Percentiles rank a stretch among this genome's conserved stretches.
Conservation (phyloP, 30 jellyfish, hydroid and myxozoan species). For the Aurelia aurita region DNA sequence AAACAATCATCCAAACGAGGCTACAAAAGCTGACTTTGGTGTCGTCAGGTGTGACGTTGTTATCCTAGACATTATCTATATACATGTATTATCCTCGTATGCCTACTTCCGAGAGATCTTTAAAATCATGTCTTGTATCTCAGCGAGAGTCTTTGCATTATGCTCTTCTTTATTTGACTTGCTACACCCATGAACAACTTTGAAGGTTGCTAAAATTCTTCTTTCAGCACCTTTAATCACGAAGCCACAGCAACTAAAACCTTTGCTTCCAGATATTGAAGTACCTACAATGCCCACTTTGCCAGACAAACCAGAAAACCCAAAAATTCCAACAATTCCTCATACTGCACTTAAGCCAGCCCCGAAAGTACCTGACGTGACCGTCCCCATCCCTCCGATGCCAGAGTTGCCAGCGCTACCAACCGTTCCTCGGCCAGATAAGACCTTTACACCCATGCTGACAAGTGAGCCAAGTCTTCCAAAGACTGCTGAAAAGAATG, state of each 20-base stretch:
- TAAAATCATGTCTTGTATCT: no score
- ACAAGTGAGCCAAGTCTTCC: slow-evolving; percentile 17
- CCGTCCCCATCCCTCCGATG: not conserved
- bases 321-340: slow-evolving; percentile 13
- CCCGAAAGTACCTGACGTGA: slow-evolving; percentile 21
- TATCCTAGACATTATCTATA: no score
- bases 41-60: no score
- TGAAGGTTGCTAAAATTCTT: no score
- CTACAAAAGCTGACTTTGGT: no score
- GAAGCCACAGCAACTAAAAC: not conserved
- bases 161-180: no score
- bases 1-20: no score
- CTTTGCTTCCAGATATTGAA: not conserved
- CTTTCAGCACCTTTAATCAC: not conserved
- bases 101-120: no score
- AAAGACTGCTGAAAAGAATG: not conserved
- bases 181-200: no score
- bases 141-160: no score
- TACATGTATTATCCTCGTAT: no score
- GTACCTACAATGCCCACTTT: not conserved
- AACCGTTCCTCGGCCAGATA: not conserved
- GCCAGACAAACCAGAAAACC: slow-evolving; percentile 10
- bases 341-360: slow-evolving; percentile 14
- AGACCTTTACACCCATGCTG: not conserved
- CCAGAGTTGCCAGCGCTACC: slow-evolving; percentile 23